Base-by-base conservation (phyloP, 2,888 invertebrate species). In the Rotaria macrura region DNA sequence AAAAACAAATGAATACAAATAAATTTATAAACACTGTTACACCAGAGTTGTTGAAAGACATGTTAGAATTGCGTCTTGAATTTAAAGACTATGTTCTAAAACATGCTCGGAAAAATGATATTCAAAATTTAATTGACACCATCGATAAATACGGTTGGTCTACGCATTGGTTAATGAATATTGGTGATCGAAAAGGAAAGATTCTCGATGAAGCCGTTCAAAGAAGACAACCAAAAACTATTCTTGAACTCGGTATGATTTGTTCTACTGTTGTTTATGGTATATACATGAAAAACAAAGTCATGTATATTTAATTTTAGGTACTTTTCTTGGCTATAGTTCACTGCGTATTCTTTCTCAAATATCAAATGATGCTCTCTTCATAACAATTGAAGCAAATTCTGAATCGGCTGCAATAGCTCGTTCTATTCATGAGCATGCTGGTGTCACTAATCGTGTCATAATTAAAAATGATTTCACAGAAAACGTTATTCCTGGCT, bases 241-340 rank as follows among this genome's bases (percentile, higher is more conserved):
- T 43, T 43, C n/a, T 79, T n/a, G 79, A 79, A 79, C n/a, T 79
- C 4, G 79, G 79, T 79, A 43, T n/a, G 5, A 43, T 79, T 40
- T 79, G 23, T 38, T 40, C n/a, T n/a, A n/a, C 38, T 12, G 4
- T 25, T 23, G 9, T 38, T 49, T 49, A 3, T 49, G 3, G 1
- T 17, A 49, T 49, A 49, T 49, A 49, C 14, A 49, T 14, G 17
- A 49, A 49, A 49, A 17, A 17, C 17, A 4, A 5, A 17, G 12
- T 49, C n/a, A 49, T 49, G 14, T 9, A 49, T 17, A 49, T 17
- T 40, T 25, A 14, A 10, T 2, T 40, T 2, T 38, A 79, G 74
- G 74, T 79, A 79, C 74, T 23, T 79, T 79, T 23, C 43, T 38
- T n/a, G 74, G 74, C 25, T 79, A 79, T 43, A 79, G 74, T 79